These are phyloP conservation scores for Drosophila dives DNA, from an alignment of 2,888 invertebrate genomes.

Conservation along the genomic window DNA sequence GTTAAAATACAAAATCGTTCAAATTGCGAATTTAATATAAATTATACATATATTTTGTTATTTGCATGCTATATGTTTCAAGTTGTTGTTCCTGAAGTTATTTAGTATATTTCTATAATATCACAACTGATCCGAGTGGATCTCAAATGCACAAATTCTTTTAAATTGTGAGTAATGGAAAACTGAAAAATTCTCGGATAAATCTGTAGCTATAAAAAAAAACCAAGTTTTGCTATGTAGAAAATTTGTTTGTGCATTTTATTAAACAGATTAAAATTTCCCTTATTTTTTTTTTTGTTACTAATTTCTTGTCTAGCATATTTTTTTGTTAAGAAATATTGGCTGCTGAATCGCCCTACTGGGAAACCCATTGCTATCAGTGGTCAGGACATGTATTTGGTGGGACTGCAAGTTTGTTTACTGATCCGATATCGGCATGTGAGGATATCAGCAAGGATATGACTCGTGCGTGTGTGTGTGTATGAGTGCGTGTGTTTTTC, in stretches of 20 bases:
- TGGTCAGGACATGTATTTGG: background rate
- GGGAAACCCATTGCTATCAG: background rate
- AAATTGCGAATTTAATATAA: background rate
- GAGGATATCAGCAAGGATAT: constrained; percentile 6
- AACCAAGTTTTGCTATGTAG: background rate
- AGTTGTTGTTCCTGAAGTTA: background rate
- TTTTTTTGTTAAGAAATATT: background rate
- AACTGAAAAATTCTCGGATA: background rate
- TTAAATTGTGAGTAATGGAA: background rate
- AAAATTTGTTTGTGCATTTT: background rate
- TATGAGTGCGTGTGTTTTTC: constrained; percentile 21
- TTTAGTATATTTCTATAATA: background rate
- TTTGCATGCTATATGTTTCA: background rate
- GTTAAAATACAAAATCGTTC: background rate
- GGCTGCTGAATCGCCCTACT: background rate
- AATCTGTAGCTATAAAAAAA: no score
- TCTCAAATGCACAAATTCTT: background rate
- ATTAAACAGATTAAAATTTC: background rate
- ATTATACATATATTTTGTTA: background rate
- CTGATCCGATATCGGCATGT: background rate
- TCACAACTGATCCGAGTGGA: background rate
- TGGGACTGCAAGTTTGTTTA: background rate
- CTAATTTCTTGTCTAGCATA: background rate
- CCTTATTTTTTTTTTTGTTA: background rate
- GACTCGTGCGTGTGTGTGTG: background rate